These are phyloP conservation scores for Phyllostomus discolor DNA, from an alignment of 2,113 vertebrate genomes.

Conservation along the genomic window DNA sequence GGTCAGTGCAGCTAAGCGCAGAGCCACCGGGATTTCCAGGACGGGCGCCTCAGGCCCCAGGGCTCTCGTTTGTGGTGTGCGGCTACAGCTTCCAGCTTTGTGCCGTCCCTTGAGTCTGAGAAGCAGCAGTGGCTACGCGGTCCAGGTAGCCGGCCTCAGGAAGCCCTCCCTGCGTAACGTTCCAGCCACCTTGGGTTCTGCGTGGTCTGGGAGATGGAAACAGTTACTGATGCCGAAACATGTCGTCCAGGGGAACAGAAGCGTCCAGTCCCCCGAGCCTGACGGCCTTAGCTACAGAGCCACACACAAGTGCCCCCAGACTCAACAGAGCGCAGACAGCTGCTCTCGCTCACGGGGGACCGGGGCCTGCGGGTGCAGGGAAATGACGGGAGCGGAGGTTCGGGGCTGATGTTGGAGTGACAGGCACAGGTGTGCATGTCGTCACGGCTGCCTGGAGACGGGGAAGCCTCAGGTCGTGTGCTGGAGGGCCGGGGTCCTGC, in stretches of 20 bases:
- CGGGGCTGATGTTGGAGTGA: neutral
- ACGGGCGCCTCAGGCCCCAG: fast-evolving
- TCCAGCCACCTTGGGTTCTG: too few species aligned
- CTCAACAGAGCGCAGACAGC: fast-evolving
- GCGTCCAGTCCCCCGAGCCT: fast-evolving
- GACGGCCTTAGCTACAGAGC: too few species aligned
- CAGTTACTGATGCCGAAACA: neutral
- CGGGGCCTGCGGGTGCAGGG: neutral
- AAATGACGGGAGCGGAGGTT: neutral
- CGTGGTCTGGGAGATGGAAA: neutral
- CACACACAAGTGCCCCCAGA: fast-evolving
- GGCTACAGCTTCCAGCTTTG: neutral
- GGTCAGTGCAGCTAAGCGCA: fast-evolving
- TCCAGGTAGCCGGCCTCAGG: neutral
- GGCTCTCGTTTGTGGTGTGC: neutral
- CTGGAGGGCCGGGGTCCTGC: neutral
- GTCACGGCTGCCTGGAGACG: neutral
- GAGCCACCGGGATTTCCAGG: neutral
- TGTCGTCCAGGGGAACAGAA: fast-evolving
- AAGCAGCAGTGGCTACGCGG: too few species aligned
- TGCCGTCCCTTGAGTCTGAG: neutral
- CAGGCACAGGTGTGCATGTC: neutral
- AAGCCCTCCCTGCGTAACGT: neutral
- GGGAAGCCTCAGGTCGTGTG: neutral
- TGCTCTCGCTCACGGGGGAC: fast-evolving